Evolutionary conservation across 1,140 invertebrate genomes (phyloP), one percentile per base, ranked within the genome.

Genomic region (Agrypnia vestita): DNA sequence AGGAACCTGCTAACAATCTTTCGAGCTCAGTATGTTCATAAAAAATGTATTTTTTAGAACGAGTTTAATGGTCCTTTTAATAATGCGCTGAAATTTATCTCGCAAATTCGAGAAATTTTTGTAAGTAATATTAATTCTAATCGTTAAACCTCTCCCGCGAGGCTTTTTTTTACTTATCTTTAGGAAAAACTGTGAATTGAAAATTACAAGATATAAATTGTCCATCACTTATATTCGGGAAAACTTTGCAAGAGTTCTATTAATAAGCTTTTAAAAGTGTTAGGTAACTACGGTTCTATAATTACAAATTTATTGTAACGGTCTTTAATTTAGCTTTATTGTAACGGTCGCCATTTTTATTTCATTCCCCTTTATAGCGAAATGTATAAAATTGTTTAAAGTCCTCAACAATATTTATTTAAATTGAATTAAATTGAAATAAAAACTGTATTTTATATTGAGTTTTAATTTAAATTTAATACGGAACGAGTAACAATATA

Each of bases 271-370:
- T 51, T 51, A 51, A 13, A 51, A 51, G 49, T 51, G 1, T 12
- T 51, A 13, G 25, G 6, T 35, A 35, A 3, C 3, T 51, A 51
- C 49, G 49, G 3, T 51, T 51, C 35, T 51, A 47, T 25, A 53
- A 71, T 71, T 71, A 71, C n/a, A 53, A 49, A 44, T 51, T 21
- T 21, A n/a, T n/a, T n/a, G n/a, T n/a, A n/a, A n/a, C n/a, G 47
- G 12, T 9, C 51, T 71, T 71, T 21, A n/a, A 6, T 35, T 3
- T 35, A 35, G 25, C 25, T 35, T 71, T 51, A 71, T 51, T 51
- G 21, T 49, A 53, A 71, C 47, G 21, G 13, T 71, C 11, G 35
- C 46, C 25, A 35, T 35, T 35, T 35, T 35, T 1, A 35, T 35
- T 35, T 35, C 25, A 35, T 35, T 35, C 1, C 25, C 6, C 6